These are phyloP conservation scores for Opisthocomus hoazin DNA, from an alignment of 2,113 vertebrate species.

Conservation along the genomic window DNA sequence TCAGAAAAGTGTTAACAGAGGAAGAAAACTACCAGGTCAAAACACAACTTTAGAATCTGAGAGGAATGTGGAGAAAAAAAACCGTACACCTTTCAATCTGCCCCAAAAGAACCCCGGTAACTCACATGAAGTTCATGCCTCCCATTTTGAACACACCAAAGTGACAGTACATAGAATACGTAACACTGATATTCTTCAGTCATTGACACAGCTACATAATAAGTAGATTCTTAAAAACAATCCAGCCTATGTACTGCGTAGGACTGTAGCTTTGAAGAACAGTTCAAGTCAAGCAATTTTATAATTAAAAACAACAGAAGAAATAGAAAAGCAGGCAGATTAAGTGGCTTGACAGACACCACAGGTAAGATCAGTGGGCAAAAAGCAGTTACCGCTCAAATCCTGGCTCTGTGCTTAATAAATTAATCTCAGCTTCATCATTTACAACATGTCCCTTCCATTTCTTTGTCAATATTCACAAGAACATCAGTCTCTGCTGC, in stretches of 20 bases:
- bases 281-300: background rate
- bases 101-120: background rate
- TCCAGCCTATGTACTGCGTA: background rate
- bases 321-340: background rate
- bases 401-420: background rate
- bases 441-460: background rate
- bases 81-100: background rate
- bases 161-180: background rate
- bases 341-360: background rate
- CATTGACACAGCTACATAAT: background rate
- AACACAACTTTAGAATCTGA: background rate
- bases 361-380: constrained; percentile 28
- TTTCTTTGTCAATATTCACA: background rate
- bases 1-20: background rate
- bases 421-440: background rate
- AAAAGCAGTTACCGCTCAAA: constrained; percentile 10
- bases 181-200: background rate
- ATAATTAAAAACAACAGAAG: constrained; percentile 8
- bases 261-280: background rate
- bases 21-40: background rate
- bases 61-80: background rate
- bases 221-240: background rate
- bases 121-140: background rate
- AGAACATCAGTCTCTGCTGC: background rate
- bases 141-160: background rate